A percentile compares a stretch with the other conserved stretches of the same genome.
These are phyloP conservation scores for Bucco capensis DNA, from an alignment of 2,113 vertebrate genomes.

Conservation along the genomic window DNA sequence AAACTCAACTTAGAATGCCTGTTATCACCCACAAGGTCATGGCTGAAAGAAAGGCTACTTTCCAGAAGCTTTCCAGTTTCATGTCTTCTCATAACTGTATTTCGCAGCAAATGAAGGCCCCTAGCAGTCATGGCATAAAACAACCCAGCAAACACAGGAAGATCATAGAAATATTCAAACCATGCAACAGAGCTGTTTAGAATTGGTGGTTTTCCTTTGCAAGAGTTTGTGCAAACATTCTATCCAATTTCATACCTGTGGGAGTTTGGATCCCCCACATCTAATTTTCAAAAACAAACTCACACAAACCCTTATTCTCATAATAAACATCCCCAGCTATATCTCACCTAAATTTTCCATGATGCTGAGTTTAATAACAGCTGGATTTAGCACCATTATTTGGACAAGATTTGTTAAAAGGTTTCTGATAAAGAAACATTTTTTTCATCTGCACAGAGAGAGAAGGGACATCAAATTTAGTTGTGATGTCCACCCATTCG, in stretches of 20 bases:
- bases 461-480: not conserved
- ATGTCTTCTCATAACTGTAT: not conserved
- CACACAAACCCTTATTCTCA: not conserved
- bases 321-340: conserved; percentile 5
- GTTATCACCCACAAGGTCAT: not conserved
- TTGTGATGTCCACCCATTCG: not conserved
- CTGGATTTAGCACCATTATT: conserved; percentile 10
- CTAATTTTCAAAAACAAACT: not conserved
- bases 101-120: not conserved
- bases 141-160: not conserved
- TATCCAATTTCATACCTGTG: not conserved
- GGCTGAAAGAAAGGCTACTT: not conserved
- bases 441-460: not conserved
- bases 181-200: not conserved
- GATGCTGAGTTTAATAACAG: conserved; percentile 19
- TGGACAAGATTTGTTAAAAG: not conserved
- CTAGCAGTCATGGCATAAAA: not conserved
- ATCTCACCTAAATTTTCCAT: conserved; percentile 6
- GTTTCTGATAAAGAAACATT: not conserved
- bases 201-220: not conserved
- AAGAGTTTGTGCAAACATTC: conserved; percentile 18
- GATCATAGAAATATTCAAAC: conserved; percentile 10
- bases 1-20: not conserved
- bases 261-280: not conserved
- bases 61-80: not conserved